Conservation (phyloP, 2,113 vertebrate genomes). For the Chelonoidis abingdonii region DNA sequence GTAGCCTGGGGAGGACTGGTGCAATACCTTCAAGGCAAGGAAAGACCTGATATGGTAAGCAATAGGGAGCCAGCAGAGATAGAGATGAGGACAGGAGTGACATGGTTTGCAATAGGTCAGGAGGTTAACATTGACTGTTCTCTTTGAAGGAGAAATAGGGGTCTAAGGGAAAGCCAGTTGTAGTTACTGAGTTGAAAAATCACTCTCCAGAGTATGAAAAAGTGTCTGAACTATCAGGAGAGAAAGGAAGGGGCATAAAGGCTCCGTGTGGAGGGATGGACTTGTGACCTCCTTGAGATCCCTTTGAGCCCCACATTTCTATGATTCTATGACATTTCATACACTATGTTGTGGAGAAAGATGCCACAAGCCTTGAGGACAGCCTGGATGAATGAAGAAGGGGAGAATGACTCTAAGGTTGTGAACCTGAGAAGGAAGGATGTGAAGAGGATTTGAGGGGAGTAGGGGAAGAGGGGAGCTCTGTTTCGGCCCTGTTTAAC, state of each 20-base stretch:
- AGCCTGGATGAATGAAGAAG: background rate
- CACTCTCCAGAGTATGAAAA: accelerated
- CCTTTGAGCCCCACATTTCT: background rate
- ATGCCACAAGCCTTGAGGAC: background rate
- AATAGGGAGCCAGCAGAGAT: background rate
- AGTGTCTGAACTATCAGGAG: background rate
- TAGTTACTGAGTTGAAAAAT: background rate
- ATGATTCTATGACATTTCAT: background rate
- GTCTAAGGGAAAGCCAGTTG: background rate
- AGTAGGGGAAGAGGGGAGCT: background rate
- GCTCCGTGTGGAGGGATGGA: background rate
- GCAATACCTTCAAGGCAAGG: background rate
- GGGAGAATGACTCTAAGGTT: background rate
- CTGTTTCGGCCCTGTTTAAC: background rate
- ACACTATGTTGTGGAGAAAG: background rate
- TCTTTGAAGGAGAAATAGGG: background rate
- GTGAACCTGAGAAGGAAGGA: background rate
- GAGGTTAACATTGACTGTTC: background rate
- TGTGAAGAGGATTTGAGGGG: background rate
- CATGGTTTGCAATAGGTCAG: background rate
- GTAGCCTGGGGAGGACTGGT: background rate
- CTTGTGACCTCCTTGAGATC: background rate
- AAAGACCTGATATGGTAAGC: background rate
- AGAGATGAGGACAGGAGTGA: background rate
- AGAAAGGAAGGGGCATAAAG: background rate